A percentile compares a stretch with the other conserved stretches of the same genome.
These are phyloP conservation scores for Drosophila formosana DNA, from an alignment of 2,888 invertebrate genomes.

Conservation along the genomic window DNA sequence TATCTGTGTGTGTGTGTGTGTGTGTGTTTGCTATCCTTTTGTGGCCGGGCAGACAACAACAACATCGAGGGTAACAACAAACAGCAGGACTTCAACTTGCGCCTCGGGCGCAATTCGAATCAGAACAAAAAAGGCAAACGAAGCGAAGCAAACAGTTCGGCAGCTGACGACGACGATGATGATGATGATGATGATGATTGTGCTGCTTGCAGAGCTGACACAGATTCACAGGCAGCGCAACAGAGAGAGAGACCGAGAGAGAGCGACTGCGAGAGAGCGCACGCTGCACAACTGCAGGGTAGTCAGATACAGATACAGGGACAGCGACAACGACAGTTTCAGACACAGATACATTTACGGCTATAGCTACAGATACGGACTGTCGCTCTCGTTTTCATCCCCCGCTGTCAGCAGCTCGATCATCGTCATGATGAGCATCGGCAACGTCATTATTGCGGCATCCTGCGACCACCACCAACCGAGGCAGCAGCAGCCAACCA, in stretches of 20 bases:
- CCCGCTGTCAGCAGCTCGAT: constrained; percentile 71
- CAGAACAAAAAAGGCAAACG: constrained; percentile 46
- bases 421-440: constrained; percentile 29
- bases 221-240: constrained; percentile 62
- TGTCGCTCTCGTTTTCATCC: constrained; percentile 74
- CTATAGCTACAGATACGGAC: constrained; percentile 38
- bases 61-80: constrained; percentile 12
- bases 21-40: constrained; percentile 56
- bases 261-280: constrained; percentile 19
- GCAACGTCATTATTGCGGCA: constrained; percentile 38
- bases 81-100: constrained; percentile 44
- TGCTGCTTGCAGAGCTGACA: constrained; percentile 70
- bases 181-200: constrained; percentile 50
- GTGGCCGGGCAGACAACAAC: constrained; percentile 60
- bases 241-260: constrained; percentile 14
- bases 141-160: constrained; percentile 4
- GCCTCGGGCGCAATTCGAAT: constrained; percentile 62
- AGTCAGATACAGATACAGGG: constrained; percentile 39
- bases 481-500: constrained; percentile 45
- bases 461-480: constrained; percentile 30
- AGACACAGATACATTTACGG: constrained; percentile 37
- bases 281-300: constrained; percentile 42
- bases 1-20: constrained; percentile 19
- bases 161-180: constrained; percentile 5
- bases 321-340: constrained; percentile 35